Base-by-base conservation (phyloP, 2,888 invertebrate genomes). In the Clanis bilineata region DNA sequence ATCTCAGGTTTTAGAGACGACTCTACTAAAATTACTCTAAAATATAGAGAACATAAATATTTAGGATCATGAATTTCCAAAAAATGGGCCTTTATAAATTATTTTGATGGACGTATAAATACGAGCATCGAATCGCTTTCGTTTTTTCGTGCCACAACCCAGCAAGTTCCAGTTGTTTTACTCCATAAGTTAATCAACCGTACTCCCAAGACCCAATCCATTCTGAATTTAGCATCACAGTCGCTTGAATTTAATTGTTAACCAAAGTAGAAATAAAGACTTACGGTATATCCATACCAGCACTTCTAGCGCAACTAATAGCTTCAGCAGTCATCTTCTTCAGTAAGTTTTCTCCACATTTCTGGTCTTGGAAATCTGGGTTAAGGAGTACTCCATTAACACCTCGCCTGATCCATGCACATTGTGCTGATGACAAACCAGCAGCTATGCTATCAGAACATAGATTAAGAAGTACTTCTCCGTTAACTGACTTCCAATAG, bases 391-490 rank as follows among this genome's bases (percentile, higher is more conserved):
- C 64, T 5, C 91, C 92, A 1, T 81, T 61, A 0, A 81, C 76
- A 10, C 90, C 90, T 58, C 84, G 74, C 41, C 83, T 78, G 7
- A 90, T 60, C 91, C 92, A 92, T 7, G 76, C 64, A 57, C 91
- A 91, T 59, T 83, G 86, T 0, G 79, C 80, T 18, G 75, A 71
- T 0, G 83, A 76, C 12, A 92, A 54, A n/a, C 83, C 79, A 0
- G 82, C 82, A 2, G 63, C 65, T 0, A 83, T 68, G 12, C 65
- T 70, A 15, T 86, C 81, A 0, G 88, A 90, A 62, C 92, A 92
- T 0, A 90, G 72, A 68, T 92, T 87, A 1, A 91, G 56, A 0
- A 86, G 0, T 0, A 84, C 81, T 57, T 86, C 88, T 21, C 79
- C 77, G 65, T 80, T 75, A 1, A 58, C 56, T 1, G 75, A 67